Percentiles rank a stretch among this genome's conserved stretches.
phyloP scores from a whole-genome alignment of 1,140 invertebrate genomes.

The Zaprionus ghesquierei region DNA sequence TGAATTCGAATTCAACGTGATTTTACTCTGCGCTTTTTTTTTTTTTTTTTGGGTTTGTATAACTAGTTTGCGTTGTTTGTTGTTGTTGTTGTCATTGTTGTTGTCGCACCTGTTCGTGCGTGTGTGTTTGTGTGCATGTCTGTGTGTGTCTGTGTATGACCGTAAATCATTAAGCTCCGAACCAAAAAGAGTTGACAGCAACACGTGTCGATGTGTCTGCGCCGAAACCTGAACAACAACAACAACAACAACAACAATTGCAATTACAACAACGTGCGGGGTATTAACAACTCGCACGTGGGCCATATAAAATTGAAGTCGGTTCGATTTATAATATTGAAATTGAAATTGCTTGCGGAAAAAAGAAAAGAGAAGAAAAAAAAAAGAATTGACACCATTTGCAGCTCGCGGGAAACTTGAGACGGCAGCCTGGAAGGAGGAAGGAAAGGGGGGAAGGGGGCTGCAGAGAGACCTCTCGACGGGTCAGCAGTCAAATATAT shows the following conservation, averaged over 20 bases:
- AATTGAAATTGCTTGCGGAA: conserved; percentile 31
- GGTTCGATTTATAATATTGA: conserved; percentile 27
- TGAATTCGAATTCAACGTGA: conserved; percentile 6
- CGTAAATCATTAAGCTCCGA: conserved; percentile 46
- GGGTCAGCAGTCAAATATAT: conserved; percentile 31
- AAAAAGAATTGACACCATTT: conserved; percentile 33
- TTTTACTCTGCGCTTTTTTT: conserved; percentile 20
- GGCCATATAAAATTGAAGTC: conserved; percentile 28
- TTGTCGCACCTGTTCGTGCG: conserved; percentile 60
- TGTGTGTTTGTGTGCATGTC: conserved; percentile 7
- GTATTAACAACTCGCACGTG: conserved; percentile 24
- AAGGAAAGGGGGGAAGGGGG: neutral
- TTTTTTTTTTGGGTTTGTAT: neutral
- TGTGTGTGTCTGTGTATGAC: conserved; percentile 19
- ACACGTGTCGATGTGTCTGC: conserved; percentile 43
- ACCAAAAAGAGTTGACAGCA: conserved; percentile 46
- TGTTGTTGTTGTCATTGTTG: conserved; percentile 30
- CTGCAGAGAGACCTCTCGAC: neutral
- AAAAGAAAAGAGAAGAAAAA: neutral
- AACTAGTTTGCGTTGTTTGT: conserved; percentile 30
- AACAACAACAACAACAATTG: conserved; percentile 18
- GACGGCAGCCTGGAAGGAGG: neutral
- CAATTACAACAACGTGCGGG: conserved; percentile 16
- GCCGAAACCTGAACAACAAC: conserved; percentile 20
- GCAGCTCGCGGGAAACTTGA: conserved; percentile 12